A percentile compares a stretch with the other conserved stretches of the same genome.
These are phyloP conservation scores for Schizaphis graminum DNA, from an alignment of 2,888 invertebrate genomes.

Conservation along the genomic window DNA sequence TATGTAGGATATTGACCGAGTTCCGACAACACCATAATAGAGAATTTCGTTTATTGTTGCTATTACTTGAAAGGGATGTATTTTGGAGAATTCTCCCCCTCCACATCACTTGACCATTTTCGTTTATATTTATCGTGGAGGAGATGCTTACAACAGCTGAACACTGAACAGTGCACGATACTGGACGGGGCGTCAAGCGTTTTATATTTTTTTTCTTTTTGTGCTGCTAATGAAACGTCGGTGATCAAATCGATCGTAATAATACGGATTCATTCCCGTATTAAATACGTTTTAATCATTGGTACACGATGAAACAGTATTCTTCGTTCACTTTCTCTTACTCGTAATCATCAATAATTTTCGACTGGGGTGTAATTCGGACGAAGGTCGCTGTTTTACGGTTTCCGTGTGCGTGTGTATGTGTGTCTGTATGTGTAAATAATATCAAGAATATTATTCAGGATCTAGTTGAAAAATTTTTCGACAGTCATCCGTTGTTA, in stretches of 20 bases:
- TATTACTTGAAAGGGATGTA: neutral
- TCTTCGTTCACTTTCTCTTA: conserved; percentile 54
- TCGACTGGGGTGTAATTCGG: conserved; percentile 49
- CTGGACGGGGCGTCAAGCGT: neutral
- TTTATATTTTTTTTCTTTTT: neutral
- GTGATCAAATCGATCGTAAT: conserved; percentile 35
- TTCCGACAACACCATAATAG: neutral
- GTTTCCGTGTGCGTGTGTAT: neutral
- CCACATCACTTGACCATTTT: neutral
- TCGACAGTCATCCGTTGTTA: conserved; percentile 39
- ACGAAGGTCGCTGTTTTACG: conserved; percentile 24
- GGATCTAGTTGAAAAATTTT: conserved; percentile 12
- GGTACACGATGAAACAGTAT: conserved; percentile 30
- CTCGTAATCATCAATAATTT: conserved; percentile 36
- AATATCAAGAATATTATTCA: neutral
- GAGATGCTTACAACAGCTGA: too few species aligned
- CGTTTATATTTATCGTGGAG: neutral
- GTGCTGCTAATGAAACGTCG: neutral
- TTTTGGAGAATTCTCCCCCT: neutral
- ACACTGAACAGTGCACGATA: neutral
- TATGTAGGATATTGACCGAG: neutral
- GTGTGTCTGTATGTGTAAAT: neutral
- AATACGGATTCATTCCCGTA: neutral
- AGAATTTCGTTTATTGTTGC: neutral
- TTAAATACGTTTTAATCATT: conserved; percentile 28